Evolutionary conservation across 1,140 invertebrate genomes (phyloP).

Genomic region (Brachionus calyciflorus): DNA sequence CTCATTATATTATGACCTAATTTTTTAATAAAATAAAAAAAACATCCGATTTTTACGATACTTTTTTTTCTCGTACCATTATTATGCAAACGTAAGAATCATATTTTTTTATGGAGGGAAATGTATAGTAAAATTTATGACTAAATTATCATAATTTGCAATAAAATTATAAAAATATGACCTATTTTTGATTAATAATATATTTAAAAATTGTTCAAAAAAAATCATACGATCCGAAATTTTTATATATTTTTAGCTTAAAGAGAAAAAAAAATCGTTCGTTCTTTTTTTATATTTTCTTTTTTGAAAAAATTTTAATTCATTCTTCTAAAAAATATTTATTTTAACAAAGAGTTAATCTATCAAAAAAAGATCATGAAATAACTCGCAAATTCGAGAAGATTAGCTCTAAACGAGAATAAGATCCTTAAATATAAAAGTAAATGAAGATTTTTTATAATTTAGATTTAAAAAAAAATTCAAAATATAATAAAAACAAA

Average conservation of each 20-base stretch:
- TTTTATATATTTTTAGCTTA: neutral
- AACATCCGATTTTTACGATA: conserved; percentile 27
- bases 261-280: conserved; percentile 28
- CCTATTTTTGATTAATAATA: conserved; percentile 19
- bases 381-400: no score
- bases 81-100: no score
- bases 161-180: conserved; percentile 27
- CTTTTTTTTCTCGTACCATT: no score
- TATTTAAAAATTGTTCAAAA: neutral
- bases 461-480: neutral
- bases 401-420: no score
- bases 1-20: conserved; percentile 1
- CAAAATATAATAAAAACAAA: neutral
- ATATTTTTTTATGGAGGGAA: no score
- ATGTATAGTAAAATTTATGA: no score
- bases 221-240: conserved; percentile 41
- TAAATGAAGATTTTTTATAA: no score
- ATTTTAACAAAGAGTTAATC: neutral
- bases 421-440: no score
- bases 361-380: no score
- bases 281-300: conserved; percentile 15
- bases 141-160: conserved; percentile 22
- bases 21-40: conserved; percentile 4
- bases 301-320: neutral
- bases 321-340: neutral